Evolutionary conservation across 2,888 invertebrate genomes (phyloP).

Genomic region (Proisotoma minuta): DNA sequence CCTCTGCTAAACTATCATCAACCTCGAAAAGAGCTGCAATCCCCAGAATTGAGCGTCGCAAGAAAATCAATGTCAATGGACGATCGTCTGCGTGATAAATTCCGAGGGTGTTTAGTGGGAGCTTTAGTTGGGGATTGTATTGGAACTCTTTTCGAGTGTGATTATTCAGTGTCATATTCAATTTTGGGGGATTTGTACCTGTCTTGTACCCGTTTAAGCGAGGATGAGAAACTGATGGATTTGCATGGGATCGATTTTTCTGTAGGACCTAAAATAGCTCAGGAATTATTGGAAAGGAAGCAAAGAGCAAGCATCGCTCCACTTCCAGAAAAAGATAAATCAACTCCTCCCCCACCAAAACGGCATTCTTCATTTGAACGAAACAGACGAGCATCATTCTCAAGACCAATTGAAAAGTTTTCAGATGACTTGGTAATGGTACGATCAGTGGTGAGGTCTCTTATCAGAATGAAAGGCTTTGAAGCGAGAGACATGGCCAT

Average conservation of each 20-base stretch:
- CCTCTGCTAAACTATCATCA: no score
- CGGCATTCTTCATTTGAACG: constrained; percentile 6
- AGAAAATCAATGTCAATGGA: background rate
- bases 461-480: constrained; percentile 57
- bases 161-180: constrained; percentile 53
- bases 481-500: constrained; percentile 60
- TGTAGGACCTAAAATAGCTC: constrained; percentile 20
- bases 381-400: constrained; percentile 28
- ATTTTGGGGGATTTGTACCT: constrained; percentile 50
- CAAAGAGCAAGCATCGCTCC: constrained; percentile 1
- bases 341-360: background rate
- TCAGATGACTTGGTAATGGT: constrained; percentile 72
- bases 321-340: background rate
- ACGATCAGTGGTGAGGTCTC: constrained; percentile 58
- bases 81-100: constrained; percentile 53
- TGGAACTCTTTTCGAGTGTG: constrained; percentile 64
- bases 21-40: no score
- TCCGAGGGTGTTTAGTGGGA: constrained; percentile 64
- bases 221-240: constrained; percentile 37
- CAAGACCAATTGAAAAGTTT: constrained; percentile 53
- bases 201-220: constrained; percentile 32
- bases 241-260: constrained; percentile 29
- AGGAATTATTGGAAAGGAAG: constrained; percentile 29
- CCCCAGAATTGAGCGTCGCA: background rate
- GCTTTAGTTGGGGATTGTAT: constrained; percentile 66